These are phyloP conservation scores for Oconnorella tubifera DNA, from an alignment of 2,888 invertebrate species.

Conservation along the genomic window DNA sequence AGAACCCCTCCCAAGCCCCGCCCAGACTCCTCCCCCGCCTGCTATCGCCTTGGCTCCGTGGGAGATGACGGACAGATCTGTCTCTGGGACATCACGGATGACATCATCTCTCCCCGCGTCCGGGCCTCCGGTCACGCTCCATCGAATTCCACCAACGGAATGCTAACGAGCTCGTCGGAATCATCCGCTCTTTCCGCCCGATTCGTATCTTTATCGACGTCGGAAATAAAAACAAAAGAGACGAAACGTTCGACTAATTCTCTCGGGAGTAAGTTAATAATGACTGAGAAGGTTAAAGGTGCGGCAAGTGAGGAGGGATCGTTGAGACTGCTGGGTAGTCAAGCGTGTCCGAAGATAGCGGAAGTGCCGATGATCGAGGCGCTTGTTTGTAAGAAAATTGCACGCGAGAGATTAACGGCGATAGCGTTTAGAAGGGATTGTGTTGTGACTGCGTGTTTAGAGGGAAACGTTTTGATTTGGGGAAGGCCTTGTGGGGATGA, in stretches of 20 bases:
- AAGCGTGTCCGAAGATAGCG: constrained; percentile 83
- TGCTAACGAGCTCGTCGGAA: neutral
- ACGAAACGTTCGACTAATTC: too few relatives aligned
- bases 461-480: constrained; percentile 98
- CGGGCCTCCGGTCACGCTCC: constrained; percentile 1
- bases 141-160: neutral
- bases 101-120: constrained; percentile 61
- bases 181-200: neutral
- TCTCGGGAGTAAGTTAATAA: too few relatives aligned
- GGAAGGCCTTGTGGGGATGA: constrained; percentile 75
- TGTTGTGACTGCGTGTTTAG: constrained; percentile 94
- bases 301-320: constrained; percentile 2
- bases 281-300: too few relatives aligned
- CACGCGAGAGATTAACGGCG: constrained; percentile 92
- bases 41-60: constrained; percentile 82
- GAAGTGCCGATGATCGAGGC: constrained; percentile 96
- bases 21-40: neutral
- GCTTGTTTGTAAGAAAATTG: constrained; percentile 92
- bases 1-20: too few relatives aligned
- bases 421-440: constrained; percentile 92
- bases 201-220: too few relatives aligned
- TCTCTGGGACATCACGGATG: constrained; percentile 98
- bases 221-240: too few relatives aligned
- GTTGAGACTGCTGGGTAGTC: constrained; percentile 69
- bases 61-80: constrained; percentile 97